These are phyloP conservation scores for Tinamus guttatus DNA, from an alignment of 2,113 vertebrate genomes.

Conservation along the genomic window DNA sequence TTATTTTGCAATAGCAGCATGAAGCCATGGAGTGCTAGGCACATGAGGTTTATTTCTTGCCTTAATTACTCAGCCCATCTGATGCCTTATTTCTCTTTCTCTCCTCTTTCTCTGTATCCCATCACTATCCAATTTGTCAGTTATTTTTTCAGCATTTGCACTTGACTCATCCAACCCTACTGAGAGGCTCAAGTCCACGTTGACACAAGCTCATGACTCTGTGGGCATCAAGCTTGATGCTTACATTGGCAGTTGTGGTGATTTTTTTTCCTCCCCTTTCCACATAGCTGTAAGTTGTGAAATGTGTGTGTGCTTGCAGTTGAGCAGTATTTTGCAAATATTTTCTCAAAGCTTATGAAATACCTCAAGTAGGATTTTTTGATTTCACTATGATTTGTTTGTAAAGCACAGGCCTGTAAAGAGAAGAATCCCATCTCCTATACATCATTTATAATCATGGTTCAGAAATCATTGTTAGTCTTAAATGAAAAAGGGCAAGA, in stretches of 20 bases:
- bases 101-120: neutral
- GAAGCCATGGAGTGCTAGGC: neutral
- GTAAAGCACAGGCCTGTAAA: neutral
- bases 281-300: constrained; percentile 11
- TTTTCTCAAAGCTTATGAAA: constrained; percentile 60
- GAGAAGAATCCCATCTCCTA: neutral
- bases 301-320: neutral
- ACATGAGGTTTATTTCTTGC: neutral
- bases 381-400: neutral
- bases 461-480: neutral
- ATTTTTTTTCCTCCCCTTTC: neutral
- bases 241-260: neutral
- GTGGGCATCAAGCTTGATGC: neutral
- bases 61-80: neutral
- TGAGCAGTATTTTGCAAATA: constrained; percentile 43
- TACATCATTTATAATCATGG: neutral
- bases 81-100: neutral
- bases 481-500: neutral
- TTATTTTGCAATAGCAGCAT: neutral
- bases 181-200: neutral
- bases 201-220: neutral
- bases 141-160: neutral
- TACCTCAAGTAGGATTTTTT: constrained; percentile 26
- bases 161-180: neutral
- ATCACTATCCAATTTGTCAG: neutral